Percentiles rank a stretch among this genome's conserved stretches.
phyloP scores from a whole-genome alignment of 2,113 vertebrate species.

The Peromyscus maniculatus region DNA sequence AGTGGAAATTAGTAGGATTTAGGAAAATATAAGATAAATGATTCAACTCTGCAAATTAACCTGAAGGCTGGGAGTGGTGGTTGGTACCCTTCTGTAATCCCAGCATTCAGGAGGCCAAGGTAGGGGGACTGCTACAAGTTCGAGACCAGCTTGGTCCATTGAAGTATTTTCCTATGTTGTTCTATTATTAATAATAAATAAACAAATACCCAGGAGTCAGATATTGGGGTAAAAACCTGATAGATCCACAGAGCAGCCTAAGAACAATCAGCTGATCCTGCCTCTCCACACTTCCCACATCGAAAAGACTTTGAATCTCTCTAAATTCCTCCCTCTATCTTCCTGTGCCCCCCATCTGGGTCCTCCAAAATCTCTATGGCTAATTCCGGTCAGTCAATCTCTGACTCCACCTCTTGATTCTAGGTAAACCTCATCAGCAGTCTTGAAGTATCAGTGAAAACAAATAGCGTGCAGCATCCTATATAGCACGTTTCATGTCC shows the following conservation, averaged over 20 bases:
- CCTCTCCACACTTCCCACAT: background rate
- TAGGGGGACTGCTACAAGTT: background rate
- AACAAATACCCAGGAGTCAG: background rate
- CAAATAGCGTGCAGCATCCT: background rate
- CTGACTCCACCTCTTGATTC: background rate
- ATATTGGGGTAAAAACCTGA: background rate
- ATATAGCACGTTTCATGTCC: background rate
- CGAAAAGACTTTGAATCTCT: accelerated
- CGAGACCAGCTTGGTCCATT: background rate
- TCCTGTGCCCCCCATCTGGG: background rate
- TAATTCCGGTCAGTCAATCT: background rate
- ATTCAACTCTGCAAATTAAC: conserved; percentile 37
- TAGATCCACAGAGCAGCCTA: background rate
- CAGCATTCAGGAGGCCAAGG: background rate
- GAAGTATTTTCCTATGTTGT: background rate
- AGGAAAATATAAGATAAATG: conserved; percentile 43
- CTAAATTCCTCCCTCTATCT: background rate
- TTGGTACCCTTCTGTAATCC: too few species aligned
- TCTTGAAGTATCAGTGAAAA: background rate
- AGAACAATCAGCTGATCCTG: background rate
- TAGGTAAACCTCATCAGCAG: background rate
- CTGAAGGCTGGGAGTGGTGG: background rate
- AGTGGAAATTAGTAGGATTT: background rate
- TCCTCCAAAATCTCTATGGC: background rate
- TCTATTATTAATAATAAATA: background rate